A percentile compares a stretch with the other conserved stretches of the same genome.
phyloP scores from a whole-genome alignment of 2,888 invertebrate species.

The Ectobius pallidus region DNA sequence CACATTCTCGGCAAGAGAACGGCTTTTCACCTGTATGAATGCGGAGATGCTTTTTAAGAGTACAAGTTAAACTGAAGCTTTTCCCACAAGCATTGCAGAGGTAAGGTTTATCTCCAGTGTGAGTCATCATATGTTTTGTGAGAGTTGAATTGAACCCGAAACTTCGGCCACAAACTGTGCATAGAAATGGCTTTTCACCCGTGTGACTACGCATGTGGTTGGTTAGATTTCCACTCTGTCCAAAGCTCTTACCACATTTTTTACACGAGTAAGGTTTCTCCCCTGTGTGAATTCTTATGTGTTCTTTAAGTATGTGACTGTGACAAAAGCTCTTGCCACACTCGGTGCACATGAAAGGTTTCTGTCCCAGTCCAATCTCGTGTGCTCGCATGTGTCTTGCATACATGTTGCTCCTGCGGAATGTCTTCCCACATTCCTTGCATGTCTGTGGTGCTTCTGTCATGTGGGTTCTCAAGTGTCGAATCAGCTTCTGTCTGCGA shows the following conservation, averaged over 20 bases:
- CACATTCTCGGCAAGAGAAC: slow-evolving; percentile 19
- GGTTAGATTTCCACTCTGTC: slow-evolving; percentile 21
- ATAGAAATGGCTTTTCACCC: slow-evolving; percentile 19
- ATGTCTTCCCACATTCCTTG: slow-evolving; percentile 6
- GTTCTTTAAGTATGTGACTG: slow-evolving; percentile 22
- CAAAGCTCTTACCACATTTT: slow-evolving; percentile 22
- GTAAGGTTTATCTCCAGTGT: slow-evolving; percentile 18
- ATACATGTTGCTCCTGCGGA: slow-evolving; percentile 6
- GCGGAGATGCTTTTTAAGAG: slow-evolving; percentile 14
- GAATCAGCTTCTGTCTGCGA: not conserved
- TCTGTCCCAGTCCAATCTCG: not conserved
- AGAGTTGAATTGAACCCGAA: slow-evolving; percentile 23
- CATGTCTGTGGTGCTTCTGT: not conserved
- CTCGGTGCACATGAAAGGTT: not conserved
- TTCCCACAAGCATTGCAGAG: slow-evolving; percentile 17
- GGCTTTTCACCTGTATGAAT: slow-evolving; percentile 25
- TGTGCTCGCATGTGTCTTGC: slow-evolving; percentile 12
- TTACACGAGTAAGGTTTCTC: slow-evolving; percentile 16
- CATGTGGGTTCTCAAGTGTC: slow-evolving; percentile 1
- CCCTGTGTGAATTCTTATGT: slow-evolving; percentile 18
- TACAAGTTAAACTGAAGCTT: slow-evolving; percentile 18
- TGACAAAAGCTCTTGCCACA: slow-evolving; percentile 26
- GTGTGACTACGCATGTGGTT: slow-evolving; percentile 25
- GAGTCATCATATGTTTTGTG: slow-evolving; percentile 26
- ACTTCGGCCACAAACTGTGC: slow-evolving; percentile 22